Conservation (phyloP, 2,888 invertebrate species). For the Altica lythri region DNA sequence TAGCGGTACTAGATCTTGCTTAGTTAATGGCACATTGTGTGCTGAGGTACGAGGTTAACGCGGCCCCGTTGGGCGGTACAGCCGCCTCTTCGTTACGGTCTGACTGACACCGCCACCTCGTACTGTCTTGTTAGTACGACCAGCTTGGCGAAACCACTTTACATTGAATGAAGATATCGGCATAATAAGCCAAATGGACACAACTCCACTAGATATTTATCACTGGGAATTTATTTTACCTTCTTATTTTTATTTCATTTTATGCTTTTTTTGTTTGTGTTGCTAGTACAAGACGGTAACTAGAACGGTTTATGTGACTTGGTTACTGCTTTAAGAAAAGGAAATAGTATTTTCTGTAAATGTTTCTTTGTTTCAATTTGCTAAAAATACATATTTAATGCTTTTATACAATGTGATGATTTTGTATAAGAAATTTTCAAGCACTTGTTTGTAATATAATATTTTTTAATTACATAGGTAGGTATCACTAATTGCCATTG, state of each 20-base stretch:
- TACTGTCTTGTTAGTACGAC: constrained; percentile 57
- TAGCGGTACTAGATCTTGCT: constrained; percentile 32
- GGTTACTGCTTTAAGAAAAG: constrained; percentile 37
- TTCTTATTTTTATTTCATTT: constrained; percentile 17
- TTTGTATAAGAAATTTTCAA: no score
- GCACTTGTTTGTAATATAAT: no score
- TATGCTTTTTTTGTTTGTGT: constrained; percentile 38
- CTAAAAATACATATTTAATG: constrained; percentile 5
- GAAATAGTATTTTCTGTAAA: constrained; percentile 35
- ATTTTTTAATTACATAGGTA: no score
- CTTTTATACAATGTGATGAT: neutral
- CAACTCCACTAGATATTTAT: constrained; percentile 49
- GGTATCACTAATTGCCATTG: no score
- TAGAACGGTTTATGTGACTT: constrained; percentile 42
- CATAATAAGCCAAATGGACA: constrained; percentile 57
- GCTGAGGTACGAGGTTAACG: constrained; percentile 57
- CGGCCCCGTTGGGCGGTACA: constrained; percentile 50
- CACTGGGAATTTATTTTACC: constrained; percentile 31
- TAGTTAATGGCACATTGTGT: constrained; percentile 64
- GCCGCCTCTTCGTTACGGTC: constrained; percentile 52
- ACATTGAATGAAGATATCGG: constrained; percentile 59
- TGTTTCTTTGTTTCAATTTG: constrained; percentile 8
- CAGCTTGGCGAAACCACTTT: constrained; percentile 52
- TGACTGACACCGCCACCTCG: constrained; percentile 58
- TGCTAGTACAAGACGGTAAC: constrained; percentile 40